phyloP scores from a whole-genome alignment of 2,797 vertebrate genomes.

The Tinamus major region DNA sequence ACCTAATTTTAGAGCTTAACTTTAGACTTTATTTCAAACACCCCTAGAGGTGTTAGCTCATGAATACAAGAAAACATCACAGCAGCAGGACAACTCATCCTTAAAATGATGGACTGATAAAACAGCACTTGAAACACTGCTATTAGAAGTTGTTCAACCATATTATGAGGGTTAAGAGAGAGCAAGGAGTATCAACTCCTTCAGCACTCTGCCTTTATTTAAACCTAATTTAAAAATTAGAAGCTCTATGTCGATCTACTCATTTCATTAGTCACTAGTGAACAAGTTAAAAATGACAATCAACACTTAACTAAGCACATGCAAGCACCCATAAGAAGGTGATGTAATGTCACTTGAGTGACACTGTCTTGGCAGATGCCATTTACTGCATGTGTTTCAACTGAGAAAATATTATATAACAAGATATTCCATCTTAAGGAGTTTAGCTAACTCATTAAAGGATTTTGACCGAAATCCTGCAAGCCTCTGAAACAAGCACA shows the following conservation, averaged over 20 bases:
- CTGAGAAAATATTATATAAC: constrained; percentile 55
- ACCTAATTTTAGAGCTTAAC: constrained; percentile 24
- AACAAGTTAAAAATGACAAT: background rate
- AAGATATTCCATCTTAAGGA: constrained; percentile 39
- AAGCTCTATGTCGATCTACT: background rate
- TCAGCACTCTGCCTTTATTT: constrained; percentile 11
- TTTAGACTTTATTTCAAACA: constrained; percentile 6
- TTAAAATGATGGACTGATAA: background rate
- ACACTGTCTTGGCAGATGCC: constrained; percentile 57
- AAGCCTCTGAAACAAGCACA: constrained; percentile 1
- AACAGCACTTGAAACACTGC: background rate
- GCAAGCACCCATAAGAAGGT: constrained; percentile 2
- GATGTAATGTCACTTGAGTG: constrained; percentile 33
- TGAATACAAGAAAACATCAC: background rate
- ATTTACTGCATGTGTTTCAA: constrained; percentile 57
- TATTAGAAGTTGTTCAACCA: background rate
- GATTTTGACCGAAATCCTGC: constrained; percentile 21
- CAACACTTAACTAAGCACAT: background rate
- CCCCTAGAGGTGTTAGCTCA: background rate
- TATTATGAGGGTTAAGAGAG: background rate
- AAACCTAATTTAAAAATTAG: background rate
- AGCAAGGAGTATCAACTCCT: background rate
- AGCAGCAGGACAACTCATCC: background rate
- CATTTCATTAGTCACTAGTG: background rate
- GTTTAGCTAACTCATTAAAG: constrained; percentile 28